Base-by-base conservation (phyloP, 1,140 invertebrate species). In the Macrostomum lignano region DNA sequence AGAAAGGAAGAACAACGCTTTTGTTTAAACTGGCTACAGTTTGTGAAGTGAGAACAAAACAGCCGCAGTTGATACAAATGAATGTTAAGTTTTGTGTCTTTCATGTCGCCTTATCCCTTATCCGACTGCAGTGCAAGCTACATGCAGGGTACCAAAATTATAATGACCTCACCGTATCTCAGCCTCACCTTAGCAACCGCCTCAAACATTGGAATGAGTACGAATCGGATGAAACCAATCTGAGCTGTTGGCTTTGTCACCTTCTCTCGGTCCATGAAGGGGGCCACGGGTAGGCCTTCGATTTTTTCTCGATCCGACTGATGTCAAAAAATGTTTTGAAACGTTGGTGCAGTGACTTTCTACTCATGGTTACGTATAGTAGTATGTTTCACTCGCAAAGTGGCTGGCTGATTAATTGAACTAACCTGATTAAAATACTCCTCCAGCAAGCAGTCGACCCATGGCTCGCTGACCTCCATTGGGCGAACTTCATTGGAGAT, bases 401-500 rank as follows among this genome's bases (percentile, higher is more conserved):
- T n/a, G n/a, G n/a, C n/a, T n/a, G n/a, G n/a, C n/a, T n/a, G n/a
- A n/a, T n/a, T n/a, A n/a, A n/a, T 21, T 10, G 15, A 13, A 31
- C 11, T 25, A 36, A 55, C 53, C 50, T 60, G 58, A 38, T 60
- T 57, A 31, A 60, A 60, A 38, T 56, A 60, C 39, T 60, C 58
- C 36, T 57, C 54, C 25, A 60, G 40, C 2, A 60, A 41, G 39
- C 52, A 57, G 34, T 60, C 56, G 1, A 60, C 49, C 56, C 56
- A 60, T 0, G 55, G 55, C 20, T 57, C 53, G 1, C 54, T 58
- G 0, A 58, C 53, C 31, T 55, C 51, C 44, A 56, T 50, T 3
- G 58, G 58, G 2, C 58, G 44, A 3, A 56, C 55, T 38, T 60
- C 58, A 31, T 60, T 60, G 3, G 56, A 60, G 10, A 60, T 60